These are phyloP conservation scores for Mola mola DNA, from an alignment of 2,113 vertebrate species.

Conservation along the genomic window DNA sequence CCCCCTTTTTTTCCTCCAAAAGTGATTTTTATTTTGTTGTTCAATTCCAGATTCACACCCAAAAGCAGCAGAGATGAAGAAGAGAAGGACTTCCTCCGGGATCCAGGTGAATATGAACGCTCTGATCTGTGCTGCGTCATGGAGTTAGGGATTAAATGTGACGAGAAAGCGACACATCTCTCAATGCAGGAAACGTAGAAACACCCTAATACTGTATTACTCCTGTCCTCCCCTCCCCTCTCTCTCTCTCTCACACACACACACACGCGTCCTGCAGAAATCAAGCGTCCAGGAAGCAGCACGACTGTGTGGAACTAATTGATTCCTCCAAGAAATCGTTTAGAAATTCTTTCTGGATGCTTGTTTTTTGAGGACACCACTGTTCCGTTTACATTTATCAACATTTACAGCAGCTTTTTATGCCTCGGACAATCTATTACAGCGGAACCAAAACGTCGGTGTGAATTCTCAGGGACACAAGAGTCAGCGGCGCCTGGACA, in stretches of 20 bases:
- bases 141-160: no score
- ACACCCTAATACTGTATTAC: neutral
- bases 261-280: conserved; percentile 4
- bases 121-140: no score
- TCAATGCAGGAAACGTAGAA: no score
- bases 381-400: conserved; percentile 42
- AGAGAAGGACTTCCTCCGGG: neutral
- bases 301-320: conserved; percentile 60
- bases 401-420: conserved; percentile 46
- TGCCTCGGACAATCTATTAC: conserved; percentile 51
- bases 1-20: neutral
- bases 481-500: neutral
- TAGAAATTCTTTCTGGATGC: conserved; percentile 49
- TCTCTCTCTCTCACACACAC: conserved; percentile 9
- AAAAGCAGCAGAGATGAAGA: conserved; percentile 9
- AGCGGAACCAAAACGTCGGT: conserved; percentile 33
- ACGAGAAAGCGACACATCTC: no score
- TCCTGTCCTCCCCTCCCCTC: neutral
- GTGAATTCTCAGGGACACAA: conserved; percentile 13
- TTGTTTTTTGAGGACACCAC: conserved; percentile 37
- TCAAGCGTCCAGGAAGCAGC: no score
- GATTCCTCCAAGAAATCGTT: conserved; percentile 56
- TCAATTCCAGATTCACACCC: conserved; percentile 2
- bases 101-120: conserved; percentile 63
- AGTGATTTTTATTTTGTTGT: neutral